Percentiles rank a stretch among this genome's conserved stretches.
phyloP scores from a whole-genome alignment of 2,888 invertebrate genomes.

The Caenorhabditis imperialis region DNA sequence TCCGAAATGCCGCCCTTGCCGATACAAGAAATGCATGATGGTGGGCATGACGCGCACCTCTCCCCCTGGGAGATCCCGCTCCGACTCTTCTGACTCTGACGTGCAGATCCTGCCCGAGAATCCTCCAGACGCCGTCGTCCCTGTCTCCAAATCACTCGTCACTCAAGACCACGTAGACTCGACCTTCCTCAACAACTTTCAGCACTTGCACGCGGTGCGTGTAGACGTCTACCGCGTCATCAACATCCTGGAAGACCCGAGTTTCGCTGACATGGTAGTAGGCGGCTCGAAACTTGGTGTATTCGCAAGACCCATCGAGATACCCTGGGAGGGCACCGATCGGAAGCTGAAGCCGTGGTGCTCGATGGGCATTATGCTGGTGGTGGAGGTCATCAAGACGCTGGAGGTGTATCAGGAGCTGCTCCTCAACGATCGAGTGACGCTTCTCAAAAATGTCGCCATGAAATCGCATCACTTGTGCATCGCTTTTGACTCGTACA shows the following conservation, averaged over 20 bases:
- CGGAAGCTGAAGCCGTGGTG: constrained; percentile 33
- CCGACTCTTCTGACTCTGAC: no score
- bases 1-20: no score
- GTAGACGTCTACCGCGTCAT: constrained; percentile 5
- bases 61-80: no score
- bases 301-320: constrained; percentile 19
- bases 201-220: background rate
- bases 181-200: background rate
- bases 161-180: constrained; percentile 18
- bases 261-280: constrained; percentile 19
- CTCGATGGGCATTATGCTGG: constrained; percentile 17
- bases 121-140: no score
- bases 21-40: no score
- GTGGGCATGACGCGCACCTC: no score
- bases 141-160: no score
- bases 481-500: constrained; percentile 23
- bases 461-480: constrained; percentile 31
- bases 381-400: constrained; percentile 17
- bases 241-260: constrained; percentile 32
- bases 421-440: constrained; percentile 23
- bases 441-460: constrained; percentile 27
- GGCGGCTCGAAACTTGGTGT: constrained; percentile 5
- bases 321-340: constrained; percentile 19
- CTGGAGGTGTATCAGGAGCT: constrained; percentile 16
- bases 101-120: no score